These are phyloP conservation scores for Netelia virgata DNA, from an alignment of 2,888 invertebrate genomes.

Conservation along the genomic window DNA sequence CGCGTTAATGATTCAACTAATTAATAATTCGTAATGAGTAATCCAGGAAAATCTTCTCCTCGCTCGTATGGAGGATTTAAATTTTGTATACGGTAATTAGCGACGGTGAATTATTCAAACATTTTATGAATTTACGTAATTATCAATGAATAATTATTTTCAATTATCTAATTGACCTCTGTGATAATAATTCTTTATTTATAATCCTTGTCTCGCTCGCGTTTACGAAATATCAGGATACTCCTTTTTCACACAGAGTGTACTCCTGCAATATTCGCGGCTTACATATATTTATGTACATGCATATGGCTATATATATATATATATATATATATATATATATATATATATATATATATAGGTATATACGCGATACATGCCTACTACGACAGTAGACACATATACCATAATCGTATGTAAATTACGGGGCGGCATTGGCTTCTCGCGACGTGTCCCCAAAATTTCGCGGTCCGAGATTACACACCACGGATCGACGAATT, in stretches of 20 bases:
- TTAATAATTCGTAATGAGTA: not conserved
- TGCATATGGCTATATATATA: constrained; percentile 9
- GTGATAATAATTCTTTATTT: not conserved
- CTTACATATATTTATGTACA: constrained; percentile 3
- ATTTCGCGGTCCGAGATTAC: constrained; percentile 80
- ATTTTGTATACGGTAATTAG: not conserved
- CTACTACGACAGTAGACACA: not conserved
- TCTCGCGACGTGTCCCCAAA: constrained; percentile 76
- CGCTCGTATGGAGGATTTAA: no score
- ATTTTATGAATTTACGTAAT: not conserved
- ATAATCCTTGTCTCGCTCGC: not conserved
- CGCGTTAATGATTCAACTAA: not conserved
- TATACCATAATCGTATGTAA: constrained; percentile 79
- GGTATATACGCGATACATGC: not conserved
- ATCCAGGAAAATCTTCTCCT: no score
- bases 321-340: constrained; percentile 8
- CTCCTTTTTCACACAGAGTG: constrained; percentile 50
- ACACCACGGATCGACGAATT: constrained; percentile 77
- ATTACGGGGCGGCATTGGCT: constrained; percentile 76
- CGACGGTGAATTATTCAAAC: not conserved
- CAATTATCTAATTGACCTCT: not conserved
- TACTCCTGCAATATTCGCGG: constrained; percentile 52
- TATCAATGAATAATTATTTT: not conserved
- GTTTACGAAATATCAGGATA: not conserved
- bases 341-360: no score